A percentile compares a stretch with the other conserved stretches of the same genome.
Evolutionary conservation across 2,888 invertebrate genomes (phyloP).

Genomic region (Himalopsyche tibetana): DNA sequence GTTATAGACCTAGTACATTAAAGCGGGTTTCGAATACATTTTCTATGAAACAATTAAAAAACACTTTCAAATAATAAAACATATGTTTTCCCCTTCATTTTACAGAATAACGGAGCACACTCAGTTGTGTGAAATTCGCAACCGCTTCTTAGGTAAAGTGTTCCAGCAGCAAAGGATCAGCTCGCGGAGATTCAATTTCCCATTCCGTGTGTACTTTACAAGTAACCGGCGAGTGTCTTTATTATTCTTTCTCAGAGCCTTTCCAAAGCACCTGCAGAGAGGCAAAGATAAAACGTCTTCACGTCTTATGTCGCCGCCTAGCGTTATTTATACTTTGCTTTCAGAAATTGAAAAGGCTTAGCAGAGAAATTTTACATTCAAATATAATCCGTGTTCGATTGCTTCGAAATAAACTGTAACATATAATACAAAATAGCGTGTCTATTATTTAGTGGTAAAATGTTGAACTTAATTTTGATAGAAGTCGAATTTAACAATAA

Average conservation of each 20-base stretch:
- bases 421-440: too few species aligned
- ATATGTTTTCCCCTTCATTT: too few species aligned
- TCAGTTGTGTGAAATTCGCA: background rate
- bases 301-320: background rate
- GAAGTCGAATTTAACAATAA: too few species aligned
- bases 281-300: constrained; percentile 4
- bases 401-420: too few species aligned
- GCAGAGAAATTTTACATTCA: too few species aligned
- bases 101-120: background rate
- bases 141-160: constrained; percentile 26
- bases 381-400: too few species aligned
- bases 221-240: constrained; percentile 34
- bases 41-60: too few species aligned
- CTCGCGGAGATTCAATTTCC: background rate
- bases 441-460: too few species aligned
- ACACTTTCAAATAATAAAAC: too few species aligned
- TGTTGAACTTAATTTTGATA: too few species aligned
- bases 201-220: constrained; percentile 30
- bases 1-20: too few species aligned
- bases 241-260: constrained; percentile 23
- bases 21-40: too few species aligned
- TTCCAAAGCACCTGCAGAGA: constrained; percentile 29
- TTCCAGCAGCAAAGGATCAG: constrained; percentile 6
- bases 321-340: constrained; percentile 4
- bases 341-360: background rate